A percentile compares a stretch with the other conserved stretches of the same genome.
These are phyloP conservation scores for Dicranocentrus wangi DNA, from an alignment of 2,888 invertebrate species.

Conservation along the genomic window DNA sequence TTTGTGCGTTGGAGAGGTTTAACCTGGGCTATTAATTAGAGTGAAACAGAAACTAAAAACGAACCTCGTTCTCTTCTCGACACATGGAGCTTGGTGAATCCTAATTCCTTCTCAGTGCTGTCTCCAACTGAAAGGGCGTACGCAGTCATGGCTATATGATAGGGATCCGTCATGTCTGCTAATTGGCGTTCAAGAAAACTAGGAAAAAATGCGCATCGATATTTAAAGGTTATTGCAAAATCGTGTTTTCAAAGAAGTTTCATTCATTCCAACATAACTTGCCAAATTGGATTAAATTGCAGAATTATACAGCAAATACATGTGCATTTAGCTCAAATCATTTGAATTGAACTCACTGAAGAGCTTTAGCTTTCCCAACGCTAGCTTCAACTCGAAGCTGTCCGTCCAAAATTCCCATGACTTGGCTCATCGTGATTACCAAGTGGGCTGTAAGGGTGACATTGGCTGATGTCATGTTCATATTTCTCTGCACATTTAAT, in stretches of 20 bases:
- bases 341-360: constrained; percentile 58
- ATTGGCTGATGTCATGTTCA: constrained; percentile 71
- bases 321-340: too few relatives aligned
- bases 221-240: constrained; percentile 26
- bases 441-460: constrained; percentile 78
- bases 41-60: too few relatives aligned
- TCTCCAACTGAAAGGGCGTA: constrained; percentile 76
- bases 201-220: background rate
- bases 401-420: constrained; percentile 74
- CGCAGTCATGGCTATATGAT: constrained; percentile 76
- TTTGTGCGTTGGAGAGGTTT: background rate
- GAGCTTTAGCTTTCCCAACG: constrained; percentile 74
- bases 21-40: too few relatives aligned
- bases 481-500: constrained; percentile 53
- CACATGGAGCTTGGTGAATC: constrained; percentile 74
- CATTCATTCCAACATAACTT: too few relatives aligned
- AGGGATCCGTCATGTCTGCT: constrained; percentile 75
- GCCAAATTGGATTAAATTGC: too few relatives aligned
- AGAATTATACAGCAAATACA: too few relatives aligned
- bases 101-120: constrained; percentile 75
- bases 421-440: constrained; percentile 76
- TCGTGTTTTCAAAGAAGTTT: too few relatives aligned
- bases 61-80: constrained; percentile 74
- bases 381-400: constrained; percentile 73
- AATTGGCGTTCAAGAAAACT: constrained; percentile 75